Evolutionary conservation across 1,140 invertebrate genomes (phyloP).

Genomic region (Papilio polyxenes): DNA sequence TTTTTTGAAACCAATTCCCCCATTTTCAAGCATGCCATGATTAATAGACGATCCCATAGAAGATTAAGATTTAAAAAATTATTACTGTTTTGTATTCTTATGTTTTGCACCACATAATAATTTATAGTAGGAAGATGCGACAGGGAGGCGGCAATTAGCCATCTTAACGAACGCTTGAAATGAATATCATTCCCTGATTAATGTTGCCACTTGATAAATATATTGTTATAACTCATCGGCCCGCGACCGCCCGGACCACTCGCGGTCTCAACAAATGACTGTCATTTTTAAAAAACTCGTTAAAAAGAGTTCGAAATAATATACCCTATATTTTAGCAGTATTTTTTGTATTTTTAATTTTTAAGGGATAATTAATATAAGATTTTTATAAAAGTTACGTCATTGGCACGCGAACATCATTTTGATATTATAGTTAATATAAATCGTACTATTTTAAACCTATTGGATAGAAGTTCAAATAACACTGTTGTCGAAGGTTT

Average conservation of each 20-base stretch:
- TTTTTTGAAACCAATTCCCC: too few species aligned
- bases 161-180: constrained; percentile 76
- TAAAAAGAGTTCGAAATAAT: constrained; percentile 33
- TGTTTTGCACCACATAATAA: constrained; percentile 58
- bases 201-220: constrained; percentile 67
- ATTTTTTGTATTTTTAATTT: not conserved
- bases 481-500: too few species aligned
- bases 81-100: constrained; percentile 19
- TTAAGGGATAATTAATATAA: too few species aligned
- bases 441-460: too few species aligned
- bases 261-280: constrained; percentile 18
- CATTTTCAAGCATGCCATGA: not conserved
- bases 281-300: constrained; percentile 33
- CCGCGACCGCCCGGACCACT: constrained; percentile 42
- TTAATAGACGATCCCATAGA: not conserved
- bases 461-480: too few species aligned
- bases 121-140: constrained; percentile 70
- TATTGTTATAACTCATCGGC: constrained; percentile 63
- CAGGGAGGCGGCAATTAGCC: constrained; percentile 74
- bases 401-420: too few species aligned
- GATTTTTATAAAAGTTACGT: too few species aligned
- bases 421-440: too few species aligned
- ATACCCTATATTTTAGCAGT: constrained; percentile 13
- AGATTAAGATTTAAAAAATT: not conserved
- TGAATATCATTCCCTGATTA: constrained; percentile 77